phyloP scores from a whole-genome alignment of 35 echinoderm and acorn worm species.

The Stichopus chloronotus region DNA sequence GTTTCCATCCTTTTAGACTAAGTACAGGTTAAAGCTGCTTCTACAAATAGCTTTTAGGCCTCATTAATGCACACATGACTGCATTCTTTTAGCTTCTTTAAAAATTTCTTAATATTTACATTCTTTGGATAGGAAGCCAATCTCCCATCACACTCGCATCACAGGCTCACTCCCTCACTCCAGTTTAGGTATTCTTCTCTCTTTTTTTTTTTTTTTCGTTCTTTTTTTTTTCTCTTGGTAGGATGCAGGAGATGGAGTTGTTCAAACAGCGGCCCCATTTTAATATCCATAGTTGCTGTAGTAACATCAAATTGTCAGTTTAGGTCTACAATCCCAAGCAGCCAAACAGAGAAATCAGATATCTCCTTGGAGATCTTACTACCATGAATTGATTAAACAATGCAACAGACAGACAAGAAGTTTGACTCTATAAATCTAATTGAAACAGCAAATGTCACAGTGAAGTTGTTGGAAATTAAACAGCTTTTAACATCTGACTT shows the following conservation, averaged over 20 bases:
- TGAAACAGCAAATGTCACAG: slow-evolving; percentile 32
- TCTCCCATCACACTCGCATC: background rate
- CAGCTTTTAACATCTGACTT: background rate
- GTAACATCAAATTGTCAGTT: slow-evolving; percentile 30
- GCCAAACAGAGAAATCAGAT: slow-evolving; percentile 20
- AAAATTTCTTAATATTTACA: background rate
- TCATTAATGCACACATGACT: no score
- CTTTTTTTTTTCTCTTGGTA: background rate
- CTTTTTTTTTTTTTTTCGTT: background rate
- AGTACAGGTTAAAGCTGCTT: no score
- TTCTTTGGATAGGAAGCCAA: background rate
- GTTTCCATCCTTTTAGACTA: no score
- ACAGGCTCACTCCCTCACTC: no score
- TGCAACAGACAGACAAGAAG: background rate
- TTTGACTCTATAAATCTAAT: slow-evolving; percentile 18
- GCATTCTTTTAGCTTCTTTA: background rate
- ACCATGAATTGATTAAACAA: slow-evolving; percentile 22
- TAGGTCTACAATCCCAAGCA: background rate
- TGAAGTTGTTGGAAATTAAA: background rate
- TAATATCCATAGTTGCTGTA: slow-evolving; percentile 20
- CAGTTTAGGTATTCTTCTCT: no score
- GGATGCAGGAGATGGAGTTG: background rate
- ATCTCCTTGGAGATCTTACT: slow-evolving; percentile 27
- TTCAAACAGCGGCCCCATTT: slow-evolving; percentile 29
- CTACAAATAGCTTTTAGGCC: no score